These are phyloP conservation scores for Cotesia vestalis DNA, from an alignment of 1,140 invertebrate species.

Conservation along the genomic window DNA sequence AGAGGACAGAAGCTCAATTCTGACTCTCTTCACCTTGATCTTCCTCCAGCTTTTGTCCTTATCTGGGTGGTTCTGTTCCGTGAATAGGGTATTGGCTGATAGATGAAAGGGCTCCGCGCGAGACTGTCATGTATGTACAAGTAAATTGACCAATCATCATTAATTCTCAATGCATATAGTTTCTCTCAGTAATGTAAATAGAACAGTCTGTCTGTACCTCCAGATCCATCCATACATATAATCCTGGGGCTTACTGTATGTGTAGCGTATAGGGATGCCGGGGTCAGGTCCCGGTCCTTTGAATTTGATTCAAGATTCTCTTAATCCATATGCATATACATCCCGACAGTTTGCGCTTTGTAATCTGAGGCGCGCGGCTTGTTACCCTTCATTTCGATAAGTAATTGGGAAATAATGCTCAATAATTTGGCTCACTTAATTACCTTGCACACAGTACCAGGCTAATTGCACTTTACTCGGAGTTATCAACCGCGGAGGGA, in stretches of 20 bases:
- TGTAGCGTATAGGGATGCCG: neutral
- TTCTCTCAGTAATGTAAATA: slow-evolving; percentile 6
- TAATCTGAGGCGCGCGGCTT: neutral
- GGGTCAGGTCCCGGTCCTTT: neutral
- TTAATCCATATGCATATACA: neutral
- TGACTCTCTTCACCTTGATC: neutral
- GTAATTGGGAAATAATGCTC: slow-evolving; percentile 3
- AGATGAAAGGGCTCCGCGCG: slow-evolving; percentile 8
- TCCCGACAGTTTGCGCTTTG: too few species aligned
- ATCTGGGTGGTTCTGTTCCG: neutral
- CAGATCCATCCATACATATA: too few species aligned
- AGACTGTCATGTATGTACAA: slow-evolving; percentile 17
- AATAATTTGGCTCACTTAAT: too few species aligned
- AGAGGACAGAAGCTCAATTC: neutral
- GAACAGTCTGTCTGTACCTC: neutral
- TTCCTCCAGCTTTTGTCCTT: neutral
- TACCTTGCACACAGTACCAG: too few species aligned
- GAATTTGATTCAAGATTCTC: slow-evolving; percentile 15
- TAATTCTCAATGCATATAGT: slow-evolving; percentile 13
- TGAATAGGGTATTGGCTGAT: neutral
- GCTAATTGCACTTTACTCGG: too few species aligned
- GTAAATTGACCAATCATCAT: slow-evolving; percentile 26
- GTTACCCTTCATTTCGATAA: slow-evolving; percentile 5
- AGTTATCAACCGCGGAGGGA: too few species aligned
- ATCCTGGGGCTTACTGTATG: neutral